These are phyloP conservation scores for Bedellia somnulentella DNA, from an alignment of 2,888 invertebrate species.

Conservation along the genomic window DNA sequence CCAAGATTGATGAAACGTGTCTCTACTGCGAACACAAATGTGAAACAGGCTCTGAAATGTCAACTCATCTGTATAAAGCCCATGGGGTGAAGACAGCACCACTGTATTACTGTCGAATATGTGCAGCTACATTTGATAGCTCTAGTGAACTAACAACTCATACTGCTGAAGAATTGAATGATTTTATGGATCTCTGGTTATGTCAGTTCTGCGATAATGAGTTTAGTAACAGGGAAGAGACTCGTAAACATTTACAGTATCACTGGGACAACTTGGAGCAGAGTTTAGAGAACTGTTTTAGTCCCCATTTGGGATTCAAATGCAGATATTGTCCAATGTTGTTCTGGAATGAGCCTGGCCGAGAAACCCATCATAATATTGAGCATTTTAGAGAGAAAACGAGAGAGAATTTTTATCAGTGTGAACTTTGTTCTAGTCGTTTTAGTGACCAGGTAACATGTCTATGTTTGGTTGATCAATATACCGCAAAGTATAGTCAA, in stretches of 20 bases:
- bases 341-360: constrained; percentile 53
- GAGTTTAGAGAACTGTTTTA: constrained; percentile 44
- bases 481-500: no score
- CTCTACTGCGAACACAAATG: constrained; percentile 27
- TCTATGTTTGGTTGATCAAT: no score
- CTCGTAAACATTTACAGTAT: constrained; percentile 31
- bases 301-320: constrained; percentile 50
- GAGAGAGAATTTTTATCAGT: constrained; percentile 38
- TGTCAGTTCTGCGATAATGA: constrained; percentile 57
- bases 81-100: constrained; percentile 33
- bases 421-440: constrained; percentile 29
- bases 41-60: constrained; percentile 20
- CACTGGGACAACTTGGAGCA: constrained; percentile 30
- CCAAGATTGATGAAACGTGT: constrained; percentile 23
- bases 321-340: constrained; percentile 46
- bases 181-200: constrained; percentile 46
- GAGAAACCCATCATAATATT: constrained; percentile 41
- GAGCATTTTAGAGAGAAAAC: constrained; percentile 27
- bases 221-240: constrained; percentile 32
- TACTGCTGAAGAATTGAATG: constrained; percentile 25
- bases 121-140: constrained; percentile 35
- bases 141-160: constrained; percentile 30
- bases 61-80: constrained; percentile 34
- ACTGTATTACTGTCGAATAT: constrained; percentile 37
- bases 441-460: constrained; percentile 55